phyloP scores from a whole-genome alignment of 2,888 invertebrate genomes.

The Hydraecia micacea region DNA sequence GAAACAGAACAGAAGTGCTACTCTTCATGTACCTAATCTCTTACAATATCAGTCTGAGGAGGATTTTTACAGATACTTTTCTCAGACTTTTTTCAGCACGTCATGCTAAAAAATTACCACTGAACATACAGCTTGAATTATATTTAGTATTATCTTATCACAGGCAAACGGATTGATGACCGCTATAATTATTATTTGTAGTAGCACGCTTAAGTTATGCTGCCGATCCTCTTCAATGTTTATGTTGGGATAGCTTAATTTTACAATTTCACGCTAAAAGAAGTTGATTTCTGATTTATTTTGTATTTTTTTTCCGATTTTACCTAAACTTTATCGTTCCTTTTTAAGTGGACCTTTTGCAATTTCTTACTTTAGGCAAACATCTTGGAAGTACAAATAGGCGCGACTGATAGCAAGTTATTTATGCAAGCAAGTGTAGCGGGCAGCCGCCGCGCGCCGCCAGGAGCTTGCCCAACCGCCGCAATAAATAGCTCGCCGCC shows the following conservation, averaged over 20 bases:
- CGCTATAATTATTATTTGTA: not conserved
- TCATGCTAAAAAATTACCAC: not conserved
- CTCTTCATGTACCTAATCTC: no score
- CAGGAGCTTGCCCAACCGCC: slow-evolving; percentile 40
- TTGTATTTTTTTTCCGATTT: not conserved
- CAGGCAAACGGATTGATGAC: not conserved
- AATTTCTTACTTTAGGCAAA: not conserved
- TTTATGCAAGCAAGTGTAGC: slow-evolving; percentile 49
- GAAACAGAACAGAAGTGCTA: slow-evolving; percentile 1
- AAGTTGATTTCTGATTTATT: not conserved
- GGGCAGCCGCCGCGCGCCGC: not conserved
- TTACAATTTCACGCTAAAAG: not conserved
- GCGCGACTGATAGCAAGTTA: slow-evolving; percentile 40
- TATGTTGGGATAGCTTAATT: not conserved
- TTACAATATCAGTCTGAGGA: not conserved
- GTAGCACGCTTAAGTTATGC: no score
- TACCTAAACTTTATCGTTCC: no score
- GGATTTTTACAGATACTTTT: not conserved
- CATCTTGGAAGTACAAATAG: slow-evolving; percentile 45
- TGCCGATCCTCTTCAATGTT: no score
- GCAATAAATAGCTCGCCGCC: slow-evolving; percentile 27
- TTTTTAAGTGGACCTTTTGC: slow-evolving; percentile 17
- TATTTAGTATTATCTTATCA: not conserved
- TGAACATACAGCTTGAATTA: not conserved
- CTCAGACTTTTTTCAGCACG: not conserved